Evolutionary conservation across 1,140 invertebrate species (phyloP), one percentile per base, ranked within the genome.

Genomic region (Drosophila ironensis): DNA sequence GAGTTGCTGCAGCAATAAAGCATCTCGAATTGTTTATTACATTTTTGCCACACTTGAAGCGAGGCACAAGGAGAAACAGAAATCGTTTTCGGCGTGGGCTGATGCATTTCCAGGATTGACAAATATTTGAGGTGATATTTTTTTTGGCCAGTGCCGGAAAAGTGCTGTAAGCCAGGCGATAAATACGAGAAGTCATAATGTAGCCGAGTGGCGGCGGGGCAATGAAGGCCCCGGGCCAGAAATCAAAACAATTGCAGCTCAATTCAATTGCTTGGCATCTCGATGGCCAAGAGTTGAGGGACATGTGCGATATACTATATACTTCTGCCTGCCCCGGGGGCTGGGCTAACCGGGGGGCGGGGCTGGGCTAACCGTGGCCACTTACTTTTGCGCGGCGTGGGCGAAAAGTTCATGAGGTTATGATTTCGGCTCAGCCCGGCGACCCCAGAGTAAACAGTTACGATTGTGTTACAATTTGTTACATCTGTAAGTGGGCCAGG

Each of bases 391-490:
- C 48, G 41, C 27, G 20, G 9, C 33, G 28, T 33, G 42, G 53
- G 30, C 30, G 54, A 24, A 67, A 73, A 74, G 72, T 76, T 76
- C 73, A 68, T 56, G 74, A 78, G 73, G 73, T 77, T 77, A 77
- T 78, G 73, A 72, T 76, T 77, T 77, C 56, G 54, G 56, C 41
- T 40, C 42, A 42, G 54, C 35, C 59, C 40, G 57, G 3, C 48
- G 59, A 71, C 76, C 77, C 72, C 61, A 60, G 72, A 76, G 72
- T 84, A 84, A 84, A 86, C 80, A 84, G 80, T 86, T 87, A 86
- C 80, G 80, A 86, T 86, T 86, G 80, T 80, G 81, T 86, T 86
- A 86, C 80, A 86, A 86, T 86, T 86, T 86, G 80, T 86, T 86
- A 86, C 80, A 86, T 68, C 81, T 86, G 80, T 86, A 86, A 86